Evolutionary conservation across 2,888 invertebrate species (phyloP), one percentile per base, ranked within the genome.

Genomic region (Idaea biselata): DNA sequence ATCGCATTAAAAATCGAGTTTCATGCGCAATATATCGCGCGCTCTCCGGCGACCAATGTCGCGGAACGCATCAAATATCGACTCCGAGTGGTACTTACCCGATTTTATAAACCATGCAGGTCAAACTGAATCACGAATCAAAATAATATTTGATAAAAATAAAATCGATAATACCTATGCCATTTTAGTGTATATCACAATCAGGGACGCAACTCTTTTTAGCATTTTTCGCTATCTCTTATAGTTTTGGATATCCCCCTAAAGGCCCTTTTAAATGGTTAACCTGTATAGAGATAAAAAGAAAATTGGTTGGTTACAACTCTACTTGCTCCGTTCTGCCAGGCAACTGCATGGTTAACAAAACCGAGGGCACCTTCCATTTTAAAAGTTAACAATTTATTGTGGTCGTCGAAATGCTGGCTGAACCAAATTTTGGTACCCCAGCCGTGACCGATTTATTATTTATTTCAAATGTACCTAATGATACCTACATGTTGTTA

Each of bases 341-440:
- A 25, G 14, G 14, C 14, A 44, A 14, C 44, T 44, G 44, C 44
- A 44, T 1, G 44, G 44, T 44, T 1, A 44, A 11, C 71, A 73
- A 69, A 75, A 76, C 70, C 72, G 73, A 76, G 77, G 73, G 74
- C 61, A 71, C 78, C 79, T 76, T 76, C 81, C 83, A 81, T 83
- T 88, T 88, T 78, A 80, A 89, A 86, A 88, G 68, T 81, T 78
- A 77, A 80, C 78, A 81, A 87, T 89, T 88, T 89, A 89, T 88
- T 75, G 70, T 68, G 78, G 82, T 77, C 83, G n/a, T 77, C 77
- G 78, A 75, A 75, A 77, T 77, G 79, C 71, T 75, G 73, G 77
- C 68, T 75, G 79, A 77, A 79, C 75, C 78, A 80, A 78, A 78
- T 76, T 75, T 80, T 82, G 79, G 73, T 75, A 76, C 75, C 85